These are phyloP conservation scores for Sarcophaga bullata DNA, from an alignment of 1,140 invertebrate species.

Conservation along the genomic window DNA sequence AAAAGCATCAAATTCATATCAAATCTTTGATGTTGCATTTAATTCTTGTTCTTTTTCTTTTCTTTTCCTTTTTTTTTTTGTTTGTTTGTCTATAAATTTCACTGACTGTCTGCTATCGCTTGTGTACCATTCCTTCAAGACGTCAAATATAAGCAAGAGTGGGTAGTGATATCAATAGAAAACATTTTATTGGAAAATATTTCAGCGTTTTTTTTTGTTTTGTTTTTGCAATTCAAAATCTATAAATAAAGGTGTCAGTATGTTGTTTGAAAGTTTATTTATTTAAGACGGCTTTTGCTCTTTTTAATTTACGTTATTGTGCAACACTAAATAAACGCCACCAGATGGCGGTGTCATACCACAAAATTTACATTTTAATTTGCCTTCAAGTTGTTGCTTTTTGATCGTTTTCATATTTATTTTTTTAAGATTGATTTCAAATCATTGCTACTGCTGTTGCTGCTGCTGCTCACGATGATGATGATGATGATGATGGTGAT, in stretches of 20 bases:
- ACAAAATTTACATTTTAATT: constrained; percentile 12
- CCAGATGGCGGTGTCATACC: constrained; percentile 22
- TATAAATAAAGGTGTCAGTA: constrained; percentile 26
- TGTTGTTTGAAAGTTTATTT: constrained; percentile 13
- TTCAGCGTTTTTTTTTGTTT: too few species aligned
- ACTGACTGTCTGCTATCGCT: background rate
- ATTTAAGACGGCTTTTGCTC: background rate
- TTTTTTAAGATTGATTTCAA: background rate
- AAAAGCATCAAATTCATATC: background rate
- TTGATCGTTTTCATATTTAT: background rate
- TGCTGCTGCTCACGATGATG: background rate
- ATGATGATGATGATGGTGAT: background rate
- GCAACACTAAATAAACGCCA: background rate
- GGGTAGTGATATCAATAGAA: background rate
- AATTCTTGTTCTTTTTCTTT: too few species aligned
- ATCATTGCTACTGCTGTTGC: background rate
- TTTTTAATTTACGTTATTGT: background rate
- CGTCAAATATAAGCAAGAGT: background rate
- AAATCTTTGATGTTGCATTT: constrained; percentile 13
- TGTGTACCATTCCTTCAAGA: background rate
- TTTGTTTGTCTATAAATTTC: background rate
- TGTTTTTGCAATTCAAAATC: background rate
- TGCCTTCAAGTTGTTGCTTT: background rate
- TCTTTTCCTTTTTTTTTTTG: background rate
- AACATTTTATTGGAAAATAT: background rate